Conservation (phyloP, 2,888 invertebrate genomes). For the Listrodromus nycthemerus region DNA sequence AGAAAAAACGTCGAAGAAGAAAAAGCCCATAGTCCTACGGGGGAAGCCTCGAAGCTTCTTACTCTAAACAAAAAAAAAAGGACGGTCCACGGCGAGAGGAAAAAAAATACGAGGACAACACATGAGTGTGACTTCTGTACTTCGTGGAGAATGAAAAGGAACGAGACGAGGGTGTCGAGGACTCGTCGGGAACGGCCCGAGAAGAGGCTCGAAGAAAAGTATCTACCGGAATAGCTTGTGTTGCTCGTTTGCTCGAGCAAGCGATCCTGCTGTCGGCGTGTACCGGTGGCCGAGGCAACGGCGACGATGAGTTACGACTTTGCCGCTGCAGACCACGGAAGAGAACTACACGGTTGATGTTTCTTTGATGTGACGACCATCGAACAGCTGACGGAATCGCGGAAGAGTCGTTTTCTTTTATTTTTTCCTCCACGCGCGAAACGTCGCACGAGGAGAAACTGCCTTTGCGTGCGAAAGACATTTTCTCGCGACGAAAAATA, state of each 20-base stretch:
- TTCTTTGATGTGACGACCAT: constrained; percentile 28
- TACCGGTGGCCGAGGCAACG: constrained; percentile 21
- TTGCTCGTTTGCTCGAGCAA: constrained; percentile 47
- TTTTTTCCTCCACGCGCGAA: too few relatives aligned
- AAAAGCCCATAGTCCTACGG: constrained; percentile 44
- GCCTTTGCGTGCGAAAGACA: too few relatives aligned
- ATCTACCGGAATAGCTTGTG: constrained; percentile 51
- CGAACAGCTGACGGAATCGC: background rate
- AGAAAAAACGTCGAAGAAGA: constrained; percentile 9
- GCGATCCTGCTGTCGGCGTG: constrained; percentile 58
- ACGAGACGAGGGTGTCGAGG: constrained; percentile 60
- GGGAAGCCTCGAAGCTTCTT: background rate
- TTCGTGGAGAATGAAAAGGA: constrained; percentile 50
- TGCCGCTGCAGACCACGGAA: constrained; percentile 17
- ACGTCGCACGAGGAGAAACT: too few relatives aligned
- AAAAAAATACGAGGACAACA: background rate
- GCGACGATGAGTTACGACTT: constrained; percentile 63
- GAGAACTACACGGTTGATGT: background rate
- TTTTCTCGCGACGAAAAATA: too few relatives aligned
- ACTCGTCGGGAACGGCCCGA: constrained; percentile 22
- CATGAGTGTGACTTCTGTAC: constrained; percentile 35
- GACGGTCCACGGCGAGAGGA: constrained; percentile 9
- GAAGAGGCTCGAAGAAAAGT: constrained; percentile 52
- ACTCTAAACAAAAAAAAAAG: constrained; percentile 24
- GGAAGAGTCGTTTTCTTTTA: too few relatives aligned